Evolutionary conservation across 2,797 vertebrate genomes (phyloP).

Genomic region (Anguilla megastoma): DNA sequence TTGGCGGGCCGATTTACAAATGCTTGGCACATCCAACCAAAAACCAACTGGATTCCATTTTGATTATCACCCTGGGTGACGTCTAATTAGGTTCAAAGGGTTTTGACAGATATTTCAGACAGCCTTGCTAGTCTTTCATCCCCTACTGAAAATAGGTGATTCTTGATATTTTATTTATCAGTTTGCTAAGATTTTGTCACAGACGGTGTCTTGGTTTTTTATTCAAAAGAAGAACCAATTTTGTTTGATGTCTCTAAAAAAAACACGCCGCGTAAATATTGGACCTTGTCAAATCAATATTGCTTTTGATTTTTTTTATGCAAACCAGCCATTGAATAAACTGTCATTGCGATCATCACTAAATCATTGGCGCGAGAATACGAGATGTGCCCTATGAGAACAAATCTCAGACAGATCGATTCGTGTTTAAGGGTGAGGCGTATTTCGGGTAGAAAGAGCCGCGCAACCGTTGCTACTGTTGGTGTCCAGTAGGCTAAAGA

Average conservation of each 20-base stretch:
- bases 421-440: not conserved
- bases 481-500: not conserved
- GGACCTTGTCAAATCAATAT: not conserved
- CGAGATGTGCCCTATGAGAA: not conserved
- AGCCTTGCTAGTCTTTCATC: not conserved
- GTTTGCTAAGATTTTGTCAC: not conserved
- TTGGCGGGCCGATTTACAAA: not conserved
- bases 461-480: not conserved
- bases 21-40: not conserved
- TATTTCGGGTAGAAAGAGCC: not conserved
- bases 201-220: not conserved
- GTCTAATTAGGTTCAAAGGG: not conserved
- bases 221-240: not conserved
- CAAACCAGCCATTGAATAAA: not conserved
- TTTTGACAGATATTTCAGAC: not conserved
- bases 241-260: not conserved
- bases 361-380: conserved; percentile 2
- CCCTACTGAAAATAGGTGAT: not conserved
- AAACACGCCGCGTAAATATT: not conserved
- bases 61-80: not conserved
- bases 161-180: not conserved
- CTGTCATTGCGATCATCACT: not conserved
- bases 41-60: not conserved
- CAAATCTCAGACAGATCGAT: not conserved
- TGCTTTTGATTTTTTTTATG: not conserved